Evolutionary conservation across 2,888 invertebrate species (phyloP), one percentile per base, ranked within the genome.

Genomic region (Cheilosia variabilis): DNA sequence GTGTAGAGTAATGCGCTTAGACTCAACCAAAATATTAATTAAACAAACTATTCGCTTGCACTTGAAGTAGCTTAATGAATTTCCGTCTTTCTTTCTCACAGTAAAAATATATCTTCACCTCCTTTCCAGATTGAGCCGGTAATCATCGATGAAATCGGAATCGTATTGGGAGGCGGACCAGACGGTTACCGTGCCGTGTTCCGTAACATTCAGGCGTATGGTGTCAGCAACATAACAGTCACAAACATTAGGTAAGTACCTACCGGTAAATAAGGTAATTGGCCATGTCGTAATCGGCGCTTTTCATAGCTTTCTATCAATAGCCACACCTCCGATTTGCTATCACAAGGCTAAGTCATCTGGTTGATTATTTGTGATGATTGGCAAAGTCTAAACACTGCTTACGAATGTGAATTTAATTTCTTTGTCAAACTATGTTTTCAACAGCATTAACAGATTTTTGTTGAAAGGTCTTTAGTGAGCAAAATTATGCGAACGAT

Each of bases 181-280:
- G 96, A 97, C 90, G 97, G 96, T 0, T 97, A 97, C 92, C 94
- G 95, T 62, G 97, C 96, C 1, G 95, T 95, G 52, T 97, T 97
- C 93, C 95, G 94, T 86, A 95, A 97, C 89, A 96, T 97, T 88
- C 94, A 96, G 88, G 96, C 97, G 0, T 96, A 94, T 88, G 97
- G 97, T 17, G 96, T 97, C 31, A 96, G 96, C 88, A 95, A 96
- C 89, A 93, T 97, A 91, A 95, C 96, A 63, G 95, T 97, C 71
- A 96, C 96, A 2, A 96, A 95, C 88, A 95, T 97, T 88, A 95
- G 96, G 95, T 95, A 93, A 91, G 92, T 90, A 7, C 6, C 4
- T 90, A 7, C 6, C 4, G 0, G 19, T 7, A 37, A n/a, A 43
- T 19, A 15, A 47, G 22, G 45, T 31, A 4, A 47, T 31, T 17